Evolutionary conservation across 2,797 vertebrate species (phyloP), one percentile per base, ranked within the genome.

Genomic region (Psittacula echo): DNA sequence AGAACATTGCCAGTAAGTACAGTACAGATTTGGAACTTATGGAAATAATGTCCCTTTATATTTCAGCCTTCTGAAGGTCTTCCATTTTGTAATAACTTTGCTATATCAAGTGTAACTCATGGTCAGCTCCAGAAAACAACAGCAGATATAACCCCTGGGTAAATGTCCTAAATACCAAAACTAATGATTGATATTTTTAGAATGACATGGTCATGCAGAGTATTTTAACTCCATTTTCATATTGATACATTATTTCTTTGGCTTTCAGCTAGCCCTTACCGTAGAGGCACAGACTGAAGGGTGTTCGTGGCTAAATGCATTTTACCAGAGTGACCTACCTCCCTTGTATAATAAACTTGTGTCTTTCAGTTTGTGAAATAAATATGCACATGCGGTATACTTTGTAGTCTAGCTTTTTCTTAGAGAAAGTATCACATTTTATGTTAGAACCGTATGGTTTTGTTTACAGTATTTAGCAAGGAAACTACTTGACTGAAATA

Each of bases 301-400:
- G 18, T 58, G 29, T 48, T 66, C 19, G 21, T 82, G 30, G 17
- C 70, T 67, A 76, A 79, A 22, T 67, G 18, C 24, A 4, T 68
- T 95, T 87, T 71, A 70, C 8, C 34, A 24, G 39, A 32, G 32
- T 58, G 39, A 44, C 11, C 9, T 48, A 5, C 11, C 22, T 67
- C 21, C 17, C 13, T 47, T 70, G 7, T 39, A 16, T 68, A 42
- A 56, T 47, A 48, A 89, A 65, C 26, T 48, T 77, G 11, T n/a
- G 30, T 30, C 10, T 37, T 67, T 76, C 83, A 0, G 0, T 66
- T 80, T 89, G 48, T 75, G 64, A 50, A 62, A 30, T 50, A 20
- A 30, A 22, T 42, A 0, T 27, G 5, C 19, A 29, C 3, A 1
- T 30, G 9, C 4, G 13, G 24, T 67, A 18, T 60, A 20, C 32